Evolutionary conservation across 2,888 invertebrate genomes (phyloP).

Genomic region (Synanthedon myopaeformis): DNA sequence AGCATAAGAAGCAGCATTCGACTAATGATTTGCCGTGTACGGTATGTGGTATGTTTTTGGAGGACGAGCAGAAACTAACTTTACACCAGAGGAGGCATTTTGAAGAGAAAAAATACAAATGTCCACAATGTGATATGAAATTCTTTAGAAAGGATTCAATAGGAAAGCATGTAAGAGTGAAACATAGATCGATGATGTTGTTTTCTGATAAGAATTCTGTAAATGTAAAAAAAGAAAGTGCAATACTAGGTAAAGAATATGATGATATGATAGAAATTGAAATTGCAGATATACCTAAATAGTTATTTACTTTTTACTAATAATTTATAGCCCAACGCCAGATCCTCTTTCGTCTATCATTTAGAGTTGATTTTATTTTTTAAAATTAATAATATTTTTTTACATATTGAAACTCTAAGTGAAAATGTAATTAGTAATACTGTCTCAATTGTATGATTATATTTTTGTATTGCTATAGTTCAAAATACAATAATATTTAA

Average conservation of each 20-base stretch:
- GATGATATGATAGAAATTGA: background rate
- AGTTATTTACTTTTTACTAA: background rate
- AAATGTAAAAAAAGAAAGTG: background rate
- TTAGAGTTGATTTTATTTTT: too few relatives aligned
- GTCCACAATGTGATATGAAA: constrained; percentile 32
- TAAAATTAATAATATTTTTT: too few relatives aligned
- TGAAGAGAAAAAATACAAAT: constrained; percentile 30
- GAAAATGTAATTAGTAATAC: too few relatives aligned
- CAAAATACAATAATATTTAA: too few relatives aligned
- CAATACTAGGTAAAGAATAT: background rate
- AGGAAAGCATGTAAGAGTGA: constrained; percentile 17
- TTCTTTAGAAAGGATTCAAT: constrained; percentile 27
- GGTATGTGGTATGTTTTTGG: constrained; percentile 39
- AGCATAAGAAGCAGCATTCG: constrained; percentile 33
- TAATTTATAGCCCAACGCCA: too few relatives aligned
- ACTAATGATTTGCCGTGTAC: constrained; percentile 30
- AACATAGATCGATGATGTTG: constrained; percentile 8
- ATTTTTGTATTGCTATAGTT: too few relatives aligned
- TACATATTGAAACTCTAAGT: too few relatives aligned
- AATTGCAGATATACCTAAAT: background rate
- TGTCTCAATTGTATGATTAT: too few relatives aligned
- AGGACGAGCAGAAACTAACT: constrained; percentile 24
- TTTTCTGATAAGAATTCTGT: background rate
- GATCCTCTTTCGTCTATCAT: too few relatives aligned
- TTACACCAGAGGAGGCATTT: constrained; percentile 36